These are phyloP conservation scores for Sciurus vulgaris DNA, from an alignment of 2,797 vertebrate species.

Conservation along the genomic window DNA sequence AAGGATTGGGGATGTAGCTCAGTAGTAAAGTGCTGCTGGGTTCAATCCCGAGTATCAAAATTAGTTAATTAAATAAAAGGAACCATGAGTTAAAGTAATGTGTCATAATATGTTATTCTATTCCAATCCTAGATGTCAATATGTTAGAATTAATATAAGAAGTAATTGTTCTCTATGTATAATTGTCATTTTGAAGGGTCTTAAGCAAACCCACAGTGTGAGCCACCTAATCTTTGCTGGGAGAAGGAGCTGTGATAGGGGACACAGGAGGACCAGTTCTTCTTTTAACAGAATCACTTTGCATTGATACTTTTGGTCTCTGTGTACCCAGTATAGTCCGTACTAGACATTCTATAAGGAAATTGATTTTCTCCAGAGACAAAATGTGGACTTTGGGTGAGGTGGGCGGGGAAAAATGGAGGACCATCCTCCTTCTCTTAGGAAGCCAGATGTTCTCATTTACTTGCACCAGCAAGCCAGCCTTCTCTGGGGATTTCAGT, in stretches of 20 bases:
- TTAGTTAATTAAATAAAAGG: background rate
- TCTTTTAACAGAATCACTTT: background rate
- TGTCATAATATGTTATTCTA: background rate
- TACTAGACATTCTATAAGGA: background rate
- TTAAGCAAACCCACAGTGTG: background rate
- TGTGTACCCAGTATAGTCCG: background rate
- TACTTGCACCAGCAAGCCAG: background rate
- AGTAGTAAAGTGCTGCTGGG: too few species aligned
- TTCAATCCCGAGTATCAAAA: too few species aligned
- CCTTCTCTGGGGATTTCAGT: background rate
- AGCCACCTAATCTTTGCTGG: background rate
- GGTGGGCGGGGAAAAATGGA: background rate
- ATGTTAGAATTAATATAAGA: background rate
- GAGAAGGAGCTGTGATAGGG: background rate
- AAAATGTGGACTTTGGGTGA: background rate
- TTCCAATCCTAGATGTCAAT: background rate
- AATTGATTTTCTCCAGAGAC: background rate
- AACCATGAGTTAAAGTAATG: background rate
- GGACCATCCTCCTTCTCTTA: background rate
- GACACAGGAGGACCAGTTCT: background rate
- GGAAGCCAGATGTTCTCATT: background rate
- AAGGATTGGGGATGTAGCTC: too few species aligned
- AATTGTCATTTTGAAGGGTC: background rate
- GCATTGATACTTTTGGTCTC: background rate
- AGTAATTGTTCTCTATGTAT: background rate